Percentiles rank a stretch among this genome's conserved stretches.
Evolutionary conservation across 2,797 vertebrate species (phyloP).

Genomic region (Poecilia picta): DNA sequence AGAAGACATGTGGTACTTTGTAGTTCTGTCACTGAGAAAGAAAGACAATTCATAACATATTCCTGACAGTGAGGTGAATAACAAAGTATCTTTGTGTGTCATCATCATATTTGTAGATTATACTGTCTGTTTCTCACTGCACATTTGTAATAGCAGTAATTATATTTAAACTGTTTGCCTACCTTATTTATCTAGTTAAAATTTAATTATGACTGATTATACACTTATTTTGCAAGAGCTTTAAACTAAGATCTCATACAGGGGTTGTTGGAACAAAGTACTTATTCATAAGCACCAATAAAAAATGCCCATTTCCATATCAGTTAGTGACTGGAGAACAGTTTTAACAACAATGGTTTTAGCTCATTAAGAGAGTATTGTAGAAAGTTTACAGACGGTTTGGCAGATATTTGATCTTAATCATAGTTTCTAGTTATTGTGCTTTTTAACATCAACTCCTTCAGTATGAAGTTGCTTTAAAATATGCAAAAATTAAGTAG

Average conservation of each 20-base stretch:
- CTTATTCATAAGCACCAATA: neutral
- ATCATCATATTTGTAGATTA: neutral
- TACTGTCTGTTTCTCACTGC: neutral
- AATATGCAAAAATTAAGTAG: neutral
- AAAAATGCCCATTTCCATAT: neutral
- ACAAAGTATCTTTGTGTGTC: neutral
- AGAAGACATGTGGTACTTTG: constrained; percentile 1
- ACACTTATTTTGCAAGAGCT: neutral
- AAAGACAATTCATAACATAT: neutral
- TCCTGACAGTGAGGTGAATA: neutral
- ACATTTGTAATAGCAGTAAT: neutral
- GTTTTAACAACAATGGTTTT: neutral
- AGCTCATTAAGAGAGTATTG: neutral
- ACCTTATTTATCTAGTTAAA: neutral
- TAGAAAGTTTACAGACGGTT: neutral
- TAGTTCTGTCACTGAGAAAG: constrained; percentile 3
- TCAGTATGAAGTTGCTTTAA: neutral
- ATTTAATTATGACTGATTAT: neutral
- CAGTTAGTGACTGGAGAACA: neutral
- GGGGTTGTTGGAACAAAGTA: neutral
- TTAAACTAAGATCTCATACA: neutral
- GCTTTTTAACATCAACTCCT: neutral
- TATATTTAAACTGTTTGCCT: neutral
- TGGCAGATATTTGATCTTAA: neutral
- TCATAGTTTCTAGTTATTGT: neutral